Conservation (phyloP, 2,888 invertebrate species). For the Lymantria monacha region DNA sequence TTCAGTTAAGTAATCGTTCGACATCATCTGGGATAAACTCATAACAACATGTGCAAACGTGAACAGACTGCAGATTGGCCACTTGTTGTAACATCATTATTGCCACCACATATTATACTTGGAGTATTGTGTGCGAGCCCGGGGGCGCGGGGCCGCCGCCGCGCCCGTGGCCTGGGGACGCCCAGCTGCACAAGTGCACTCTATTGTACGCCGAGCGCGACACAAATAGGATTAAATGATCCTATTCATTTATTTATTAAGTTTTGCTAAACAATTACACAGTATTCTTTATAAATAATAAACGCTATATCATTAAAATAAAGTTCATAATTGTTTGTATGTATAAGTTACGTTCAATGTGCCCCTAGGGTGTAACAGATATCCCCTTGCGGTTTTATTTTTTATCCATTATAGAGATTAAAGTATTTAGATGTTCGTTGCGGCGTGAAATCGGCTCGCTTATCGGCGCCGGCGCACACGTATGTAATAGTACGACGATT, state of each 20-base stretch:
- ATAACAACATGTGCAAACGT: constrained; percentile 36
- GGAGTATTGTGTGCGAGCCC: constrained; percentile 17
- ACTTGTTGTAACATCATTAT: constrained; percentile 38
- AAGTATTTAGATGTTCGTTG: constrained; percentile 58
- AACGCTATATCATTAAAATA: constrained; percentile 21
- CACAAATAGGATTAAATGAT: constrained; percentile 60
- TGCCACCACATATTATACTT: constrained; percentile 21
- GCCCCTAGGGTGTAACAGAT: constrained; percentile 25
- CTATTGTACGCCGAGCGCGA: constrained; percentile 49
- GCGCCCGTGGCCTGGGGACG: constrained; percentile 30
- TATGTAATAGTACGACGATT: constrained; percentile 52
- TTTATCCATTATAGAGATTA: constrained; percentile 70
- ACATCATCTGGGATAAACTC: constrained; percentile 28
- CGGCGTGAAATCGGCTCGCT: constrained; percentile 71
- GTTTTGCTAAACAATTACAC: constrained; percentile 14
- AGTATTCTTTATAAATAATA: neutral
- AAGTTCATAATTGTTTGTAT: constrained; percentile 15
- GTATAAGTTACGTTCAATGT: constrained; percentile 31
- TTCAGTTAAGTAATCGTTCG: constrained; percentile 22
- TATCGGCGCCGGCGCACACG: constrained; percentile 54
- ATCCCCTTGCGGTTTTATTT: constrained; percentile 48
- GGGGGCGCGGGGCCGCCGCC: no score
- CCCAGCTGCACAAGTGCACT: constrained; percentile 74
- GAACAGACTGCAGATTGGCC: constrained; percentile 35
- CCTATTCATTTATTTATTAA: constrained; percentile 41